Percentiles rank a stretch among this genome's conserved stretches.
These are phyloP conservation scores for Microcebus griseorufus DNA, from an alignment of 2,113 vertebrate genomes.

Conservation along the genomic window DNA sequence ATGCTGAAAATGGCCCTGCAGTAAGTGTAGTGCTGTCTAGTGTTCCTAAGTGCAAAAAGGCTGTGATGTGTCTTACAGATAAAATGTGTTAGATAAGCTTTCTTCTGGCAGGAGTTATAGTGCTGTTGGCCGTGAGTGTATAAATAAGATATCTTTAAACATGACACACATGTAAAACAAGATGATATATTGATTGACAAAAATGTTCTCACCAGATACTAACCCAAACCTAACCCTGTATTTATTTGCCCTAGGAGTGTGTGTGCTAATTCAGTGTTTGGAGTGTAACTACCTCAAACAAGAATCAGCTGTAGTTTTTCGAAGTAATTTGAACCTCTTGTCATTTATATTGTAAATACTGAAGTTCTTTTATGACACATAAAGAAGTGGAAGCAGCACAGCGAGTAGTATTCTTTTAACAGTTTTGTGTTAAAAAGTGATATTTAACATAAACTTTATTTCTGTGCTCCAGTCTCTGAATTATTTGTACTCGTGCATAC, in stretches of 20 bases:
- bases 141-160: not conserved
- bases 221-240: not conserved
- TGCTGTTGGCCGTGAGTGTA: not conserved
- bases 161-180: not conserved
- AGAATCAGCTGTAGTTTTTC: not conserved
- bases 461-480: not conserved
- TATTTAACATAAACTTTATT: not conserved
- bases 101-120: not conserved
- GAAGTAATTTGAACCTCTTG: not conserved
- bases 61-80: not conserved
- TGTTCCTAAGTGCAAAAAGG: not conserved
- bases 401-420: not conserved
- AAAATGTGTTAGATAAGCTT: not conserved
- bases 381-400: not conserved
- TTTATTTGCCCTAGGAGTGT: not conserved
- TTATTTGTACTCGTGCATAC: not conserved
- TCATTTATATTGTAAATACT: not conserved
- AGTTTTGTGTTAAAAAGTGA: not conserved
- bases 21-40: not conserved
- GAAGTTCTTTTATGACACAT: not conserved
- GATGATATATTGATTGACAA: not conserved
- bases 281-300: not conserved
- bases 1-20: not conserved
- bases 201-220: not conserved
- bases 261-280: not conserved